A percentile compares a stretch with the other conserved stretches of the same genome.
Evolutionary conservation across 1,140 invertebrate genomes (phyloP).

Genomic region (Drosophila sp.): DNA sequence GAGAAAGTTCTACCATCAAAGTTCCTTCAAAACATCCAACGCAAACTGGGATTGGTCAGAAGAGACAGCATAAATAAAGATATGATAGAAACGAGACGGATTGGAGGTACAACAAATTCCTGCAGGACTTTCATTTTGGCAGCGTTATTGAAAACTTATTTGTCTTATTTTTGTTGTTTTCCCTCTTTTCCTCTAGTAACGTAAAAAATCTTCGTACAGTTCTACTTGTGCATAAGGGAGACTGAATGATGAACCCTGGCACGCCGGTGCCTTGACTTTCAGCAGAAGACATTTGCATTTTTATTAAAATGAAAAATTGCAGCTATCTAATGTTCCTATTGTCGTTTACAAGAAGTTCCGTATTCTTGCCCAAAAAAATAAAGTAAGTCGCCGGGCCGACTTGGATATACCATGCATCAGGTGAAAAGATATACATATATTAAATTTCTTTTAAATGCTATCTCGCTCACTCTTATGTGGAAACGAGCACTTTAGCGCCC

Average conservation of each 20-base stretch:
- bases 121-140: background rate
- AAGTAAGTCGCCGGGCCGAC: too few species aligned
- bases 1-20: background rate
- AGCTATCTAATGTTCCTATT: constrained; percentile 38
- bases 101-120: background rate
- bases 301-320: constrained; percentile 76
- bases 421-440: too few species aligned
- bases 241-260: too few species aligned
- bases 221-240: constrained; percentile 22
- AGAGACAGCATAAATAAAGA: too few species aligned
- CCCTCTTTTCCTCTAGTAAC: constrained; percentile 9
- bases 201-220: constrained; percentile 69
- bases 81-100: too few species aligned
- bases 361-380: too few species aligned
- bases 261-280: constrained; percentile 57
- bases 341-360: background rate
- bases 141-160: constrained; percentile 72
- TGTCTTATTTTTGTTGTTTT: constrained; percentile 31
- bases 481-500: too few species aligned
- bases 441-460: too few species aligned
- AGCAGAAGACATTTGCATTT: constrained; percentile 72
- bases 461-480: too few species aligned
- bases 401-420: too few species aligned
- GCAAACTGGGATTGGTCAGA: too few species aligned
- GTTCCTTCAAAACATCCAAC: background rate